Base-by-base conservation (phyloP, 1,140 invertebrate species). In the Drosophila ogumai region DNA sequence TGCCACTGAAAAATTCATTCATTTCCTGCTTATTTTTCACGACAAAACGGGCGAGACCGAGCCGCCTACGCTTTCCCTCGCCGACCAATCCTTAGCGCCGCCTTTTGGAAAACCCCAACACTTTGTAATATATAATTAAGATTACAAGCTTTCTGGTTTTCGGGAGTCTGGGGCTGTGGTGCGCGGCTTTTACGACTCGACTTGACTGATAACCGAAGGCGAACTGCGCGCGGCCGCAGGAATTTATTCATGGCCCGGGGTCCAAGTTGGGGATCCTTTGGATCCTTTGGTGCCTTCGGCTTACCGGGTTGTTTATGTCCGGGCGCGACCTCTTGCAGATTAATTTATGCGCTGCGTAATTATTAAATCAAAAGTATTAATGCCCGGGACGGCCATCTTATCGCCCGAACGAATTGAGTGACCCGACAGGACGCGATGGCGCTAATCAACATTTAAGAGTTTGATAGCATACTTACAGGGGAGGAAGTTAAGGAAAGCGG, bases 61-160 rank as follows among this genome's bases (percentile, higher is more conserved):
- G 54, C 36, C 44, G 41, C 19, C 41, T 32, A 38, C 65, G 54
- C 72, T 28, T 15, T 8, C 4, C 19, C 0, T 19, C 36, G 2
- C 19, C n/a, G 22, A 28, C 28, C 10, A 49, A 49, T 8, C 66
- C 25, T 44, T 17, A 49, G 25, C 46, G 25, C 12, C 25, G 25
- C 25, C n/a, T 12, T n/a, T 50, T 17, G 25, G 40, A 58, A 49
- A 72, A 67, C 80, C 77, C 72, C 74, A 84, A 84, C 81, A 88
- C 85, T 90, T 88, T 90, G 77, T 88, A 90, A 85, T 90, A 90
- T 90, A 90, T 90, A 90, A 90, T 90, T 90, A 90, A 90, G 85
- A 90, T 90, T 90, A 90, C 85, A 90, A 90, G 85, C 81, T 75
- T 77, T 79, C 84, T 77, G 81, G 86, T 73, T 81, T 85, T 63